These are phyloP conservation scores for Carettochelys insculpta DNA, from an alignment of 2,113 vertebrate species.

Conservation along the genomic window DNA sequence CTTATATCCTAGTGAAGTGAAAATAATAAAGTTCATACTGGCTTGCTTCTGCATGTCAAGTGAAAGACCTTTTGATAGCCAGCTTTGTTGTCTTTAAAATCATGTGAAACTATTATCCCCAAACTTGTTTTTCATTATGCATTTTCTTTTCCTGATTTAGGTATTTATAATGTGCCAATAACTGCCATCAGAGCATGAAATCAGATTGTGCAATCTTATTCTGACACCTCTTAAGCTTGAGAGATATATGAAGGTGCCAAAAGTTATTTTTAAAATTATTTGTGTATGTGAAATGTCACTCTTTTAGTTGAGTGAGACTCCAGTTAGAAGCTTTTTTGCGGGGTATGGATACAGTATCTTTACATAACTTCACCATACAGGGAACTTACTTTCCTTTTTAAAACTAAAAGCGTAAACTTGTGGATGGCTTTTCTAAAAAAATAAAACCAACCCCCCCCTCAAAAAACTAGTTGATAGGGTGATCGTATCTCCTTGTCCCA, in stretches of 20 bases:
- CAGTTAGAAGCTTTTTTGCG: not conserved
- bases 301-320: not conserved
- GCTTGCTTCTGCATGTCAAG: not conserved
- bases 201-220: not conserved
- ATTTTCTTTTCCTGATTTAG: not conserved
- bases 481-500: too few relatives aligned
- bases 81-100: not conserved
- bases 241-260: not conserved
- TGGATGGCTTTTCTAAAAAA: too few relatives aligned
- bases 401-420: too few relatives aligned
- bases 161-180: not conserved
- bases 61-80: not conserved
- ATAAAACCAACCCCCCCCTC: too few relatives aligned
- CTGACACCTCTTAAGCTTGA: not conserved
- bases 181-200: not conserved
- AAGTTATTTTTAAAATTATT: not conserved
- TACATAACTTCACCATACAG: not conserved
- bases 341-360: not conserved
- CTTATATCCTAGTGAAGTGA: not conserved
- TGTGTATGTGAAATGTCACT: not conserved
- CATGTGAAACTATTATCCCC: not conserved
- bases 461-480: too few relatives aligned
- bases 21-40: accelerated
- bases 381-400: not conserved
- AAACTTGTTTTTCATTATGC: not conserved